A percentile compares a stretch with the other conserved stretches of the same genome.
phyloP scores from a whole-genome alignment of 1,140 invertebrate species.

The Pristionchus pacificus region DNA sequence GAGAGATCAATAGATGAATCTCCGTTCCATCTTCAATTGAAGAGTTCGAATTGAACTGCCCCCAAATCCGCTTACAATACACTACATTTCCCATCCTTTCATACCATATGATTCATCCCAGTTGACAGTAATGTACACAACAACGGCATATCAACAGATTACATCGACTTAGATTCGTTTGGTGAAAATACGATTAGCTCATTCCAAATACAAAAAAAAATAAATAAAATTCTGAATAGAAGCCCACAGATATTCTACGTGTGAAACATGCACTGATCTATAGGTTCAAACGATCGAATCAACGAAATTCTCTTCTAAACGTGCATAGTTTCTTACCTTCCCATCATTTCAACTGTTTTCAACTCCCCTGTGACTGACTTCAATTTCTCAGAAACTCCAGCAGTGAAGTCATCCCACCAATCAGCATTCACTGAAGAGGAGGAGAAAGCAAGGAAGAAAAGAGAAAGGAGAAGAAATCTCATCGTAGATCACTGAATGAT shows the following conservation, averaged over 20 bases:
- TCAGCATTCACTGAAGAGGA: constrained; percentile 17
- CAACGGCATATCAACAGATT: not conserved
- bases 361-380: not conserved
- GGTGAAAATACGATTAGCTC: too few species aligned
- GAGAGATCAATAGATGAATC: not conserved
- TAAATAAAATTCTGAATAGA: not conserved
- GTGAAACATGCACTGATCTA: too few species aligned
- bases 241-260: too few species aligned
- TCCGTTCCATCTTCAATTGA: not conserved
- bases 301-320: too few species aligned
- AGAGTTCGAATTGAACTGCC: not conserved
- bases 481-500: not conserved
- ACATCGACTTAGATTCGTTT: too few species aligned
- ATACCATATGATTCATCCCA: constrained; percentile 2
- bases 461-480: not conserved
- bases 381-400: constrained; percentile 7
- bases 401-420: constrained; percentile 32
- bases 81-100: not conserved
- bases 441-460: constrained; percentile 12
- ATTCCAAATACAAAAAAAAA: not conserved
- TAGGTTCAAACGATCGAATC: too few species aligned
- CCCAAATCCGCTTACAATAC: not conserved
- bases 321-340: too few species aligned
- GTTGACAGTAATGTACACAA: not conserved
- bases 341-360: too few species aligned